Base-by-base conservation (phyloP, 2,797 vertebrate genomes). In the Hipposideros larvatus region DNA sequence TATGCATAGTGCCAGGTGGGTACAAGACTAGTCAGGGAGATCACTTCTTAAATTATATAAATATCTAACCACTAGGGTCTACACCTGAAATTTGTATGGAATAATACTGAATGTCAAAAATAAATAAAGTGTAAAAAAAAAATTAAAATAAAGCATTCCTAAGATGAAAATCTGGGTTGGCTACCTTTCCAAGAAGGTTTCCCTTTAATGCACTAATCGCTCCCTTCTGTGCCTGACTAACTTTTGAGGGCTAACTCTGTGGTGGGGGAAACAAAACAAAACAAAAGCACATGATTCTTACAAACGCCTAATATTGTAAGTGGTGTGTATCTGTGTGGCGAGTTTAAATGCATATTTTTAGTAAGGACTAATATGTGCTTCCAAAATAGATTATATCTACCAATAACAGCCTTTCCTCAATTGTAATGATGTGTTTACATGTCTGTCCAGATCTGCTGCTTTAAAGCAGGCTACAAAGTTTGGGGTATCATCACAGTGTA, bases 181-280 rank as follows among this genome's bases (percentile, higher is more conserved):
- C 43, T 75, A 13, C 6, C 51, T 75, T 94, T 73, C 86, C 10
- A 66, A 43, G 80, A 88, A 77, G 57, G 63, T 57, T 80, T 37
- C n/a, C 24, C 53, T 70, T 55, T 83, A 26, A 91, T 53, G 88
- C 83, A 37, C 80, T 15, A 28, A 31, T 43, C 80, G 16, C 11
- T 80, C 0, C 79, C 51, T 75, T 91, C 57, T 48, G 70, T 96
- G 65, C 16, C 70, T 79, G 61, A 65, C 70, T 59, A 77, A 43
- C 48, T 71, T 59, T 14, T 19, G 55, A 85, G 71, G 85, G 4
- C 48, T 34, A 51, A 51, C 48, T 14, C 48, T 51, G 48, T 15
- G 48, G 48, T 51, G 48, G 3, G 48, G 3, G 14, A 15, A 51
- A 14, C 48, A 51, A 51, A 51, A 51, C 14, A 51, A 51, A 51